phyloP scores from a whole-genome alignment of 2,113 vertebrate genomes.

The Oncorhynchus nerka region DNA sequence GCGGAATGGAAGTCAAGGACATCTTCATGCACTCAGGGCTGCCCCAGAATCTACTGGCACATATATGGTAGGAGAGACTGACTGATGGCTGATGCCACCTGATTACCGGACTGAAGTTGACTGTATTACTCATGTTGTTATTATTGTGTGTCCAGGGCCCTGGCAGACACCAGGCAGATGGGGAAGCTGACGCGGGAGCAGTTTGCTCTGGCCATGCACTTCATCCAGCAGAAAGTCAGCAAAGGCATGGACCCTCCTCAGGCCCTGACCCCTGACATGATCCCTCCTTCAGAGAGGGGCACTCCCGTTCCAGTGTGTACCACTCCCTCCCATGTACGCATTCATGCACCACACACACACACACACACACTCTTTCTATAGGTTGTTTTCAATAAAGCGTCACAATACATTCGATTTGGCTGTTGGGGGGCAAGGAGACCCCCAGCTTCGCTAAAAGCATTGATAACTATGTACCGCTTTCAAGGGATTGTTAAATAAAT shows the following conservation, averaged over 20 bases:
- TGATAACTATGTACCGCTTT: too few species aligned
- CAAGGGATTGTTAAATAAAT: too few species aligned
- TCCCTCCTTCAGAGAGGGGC: constrained; percentile 89
- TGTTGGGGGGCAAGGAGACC: too few species aligned
- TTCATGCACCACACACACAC: too few species aligned
- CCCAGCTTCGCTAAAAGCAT: too few species aligned
- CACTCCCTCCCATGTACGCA: neutral
- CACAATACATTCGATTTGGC: too few species aligned
- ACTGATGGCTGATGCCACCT: neutral
- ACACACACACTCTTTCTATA: neutral
- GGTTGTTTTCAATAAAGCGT: too few species aligned
- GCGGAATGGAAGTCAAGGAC: constrained; percentile 93
- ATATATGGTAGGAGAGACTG: constrained; percentile 85
- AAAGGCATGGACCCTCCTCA: constrained; percentile 94
- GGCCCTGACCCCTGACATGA: constrained; percentile 87
- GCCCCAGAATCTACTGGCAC: constrained; percentile 88
- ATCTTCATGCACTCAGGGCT: constrained; percentile 98
- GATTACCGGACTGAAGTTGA: neutral
- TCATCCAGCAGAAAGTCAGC: constrained; percentile 97
- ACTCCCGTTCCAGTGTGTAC: constrained; percentile 82
- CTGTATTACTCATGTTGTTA: neutral
- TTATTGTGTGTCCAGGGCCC: constrained; percentile 74
- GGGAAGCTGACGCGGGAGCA: constrained; percentile 95
- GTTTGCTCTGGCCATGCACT: constrained; percentile 92
- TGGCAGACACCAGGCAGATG: constrained; percentile 92